A percentile compares a stretch with the other conserved stretches of the same genome.
Conservation (phyloP, 2,113 vertebrate species). For the Cinclus mexicanus region DNA sequence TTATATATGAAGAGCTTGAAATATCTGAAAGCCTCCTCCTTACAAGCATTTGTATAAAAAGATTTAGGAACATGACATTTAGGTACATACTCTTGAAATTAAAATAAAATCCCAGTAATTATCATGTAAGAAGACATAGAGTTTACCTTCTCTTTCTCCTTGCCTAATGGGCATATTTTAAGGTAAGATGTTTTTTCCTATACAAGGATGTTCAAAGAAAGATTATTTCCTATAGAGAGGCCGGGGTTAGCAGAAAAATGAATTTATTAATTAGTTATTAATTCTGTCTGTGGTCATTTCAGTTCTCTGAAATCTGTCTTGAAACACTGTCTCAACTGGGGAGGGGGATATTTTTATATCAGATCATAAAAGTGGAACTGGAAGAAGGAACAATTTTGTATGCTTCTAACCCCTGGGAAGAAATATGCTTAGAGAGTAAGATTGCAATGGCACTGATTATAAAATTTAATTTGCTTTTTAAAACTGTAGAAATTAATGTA, state of each 20-base stretch:
- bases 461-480: not conserved
- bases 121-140: not conserved
- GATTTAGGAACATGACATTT: not conserved
- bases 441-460: not conserved
- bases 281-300: not conserved
- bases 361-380: not conserved
- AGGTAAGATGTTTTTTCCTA: not conserved
- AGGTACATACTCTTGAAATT: not conserved
- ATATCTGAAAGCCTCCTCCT: not conserved
- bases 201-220: not conserved
- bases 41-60: not conserved
- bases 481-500: not conserved
- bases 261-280: not conserved
- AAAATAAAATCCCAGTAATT: not conserved
- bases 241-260: not conserved
- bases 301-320: not conserved
- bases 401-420: not conserved
- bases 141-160: not conserved
- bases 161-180: not conserved
- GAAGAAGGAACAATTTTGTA: not conserved
- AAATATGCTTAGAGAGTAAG: not conserved
- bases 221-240: not conserved
- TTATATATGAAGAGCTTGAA: not conserved
- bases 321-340: not conserved
- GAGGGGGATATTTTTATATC: not conserved